Conservation (phyloP, 2,113 vertebrate species). For the Aix galericulata region DNA sequence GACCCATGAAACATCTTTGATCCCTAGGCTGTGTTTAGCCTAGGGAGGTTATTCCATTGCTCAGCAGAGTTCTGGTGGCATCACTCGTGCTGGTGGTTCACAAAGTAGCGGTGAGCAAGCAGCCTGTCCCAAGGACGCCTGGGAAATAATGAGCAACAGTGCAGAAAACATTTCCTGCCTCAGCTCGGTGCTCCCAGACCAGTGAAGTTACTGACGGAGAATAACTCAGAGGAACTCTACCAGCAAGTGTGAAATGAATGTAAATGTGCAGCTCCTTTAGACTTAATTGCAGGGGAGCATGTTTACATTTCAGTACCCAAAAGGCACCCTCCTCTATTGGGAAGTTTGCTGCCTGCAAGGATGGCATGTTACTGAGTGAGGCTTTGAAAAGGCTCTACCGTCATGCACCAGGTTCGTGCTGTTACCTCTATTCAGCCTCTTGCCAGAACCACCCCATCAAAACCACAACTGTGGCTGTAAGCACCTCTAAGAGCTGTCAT, state of each 20-base stretch:
- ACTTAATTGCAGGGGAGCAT: not conserved
- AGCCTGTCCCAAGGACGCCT: not conserved
- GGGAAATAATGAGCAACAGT: not conserved
- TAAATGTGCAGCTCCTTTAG: not conserved
- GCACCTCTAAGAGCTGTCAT: not conserved
- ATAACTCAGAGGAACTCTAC: not conserved
- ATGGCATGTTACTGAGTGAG: accelerated
- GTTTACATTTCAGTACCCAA: not conserved
- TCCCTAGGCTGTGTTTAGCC: not conserved
- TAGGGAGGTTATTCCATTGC: not conserved
- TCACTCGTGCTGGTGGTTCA: not conserved
- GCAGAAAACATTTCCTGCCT: slow-evolving; percentile 10
- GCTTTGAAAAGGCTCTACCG: not conserved
- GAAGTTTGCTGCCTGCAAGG: not conserved
- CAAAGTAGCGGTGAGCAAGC: not conserved
- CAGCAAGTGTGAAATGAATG: not conserved
- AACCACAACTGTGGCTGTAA: not conserved
- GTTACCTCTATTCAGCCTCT: not conserved
- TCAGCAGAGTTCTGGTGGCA: not conserved
- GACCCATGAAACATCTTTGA: not conserved
- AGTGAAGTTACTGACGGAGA: not conserved
- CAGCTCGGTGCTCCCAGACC: not conserved
- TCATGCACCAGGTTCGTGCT: not conserved
- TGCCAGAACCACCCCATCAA: not conserved
- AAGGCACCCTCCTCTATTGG: accelerated